phyloP scores from a whole-genome alignment of 2,797 vertebrate species.

The Coregonus sp. region DNA sequence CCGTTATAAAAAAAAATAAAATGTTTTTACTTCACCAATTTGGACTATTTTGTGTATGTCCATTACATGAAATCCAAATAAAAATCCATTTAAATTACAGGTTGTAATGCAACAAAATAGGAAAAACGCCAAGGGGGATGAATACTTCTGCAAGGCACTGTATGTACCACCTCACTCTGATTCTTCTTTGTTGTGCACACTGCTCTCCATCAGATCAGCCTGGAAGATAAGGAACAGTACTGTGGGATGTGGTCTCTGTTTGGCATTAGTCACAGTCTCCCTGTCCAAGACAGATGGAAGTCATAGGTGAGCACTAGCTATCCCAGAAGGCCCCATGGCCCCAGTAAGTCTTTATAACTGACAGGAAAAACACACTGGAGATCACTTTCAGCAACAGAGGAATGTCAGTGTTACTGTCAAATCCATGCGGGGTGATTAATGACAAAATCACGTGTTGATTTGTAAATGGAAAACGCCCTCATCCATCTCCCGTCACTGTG shows the following conservation, averaged over 20 bases:
- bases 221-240: background rate
- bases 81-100: too few relatives aligned
- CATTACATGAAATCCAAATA: too few relatives aligned
- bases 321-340: background rate
- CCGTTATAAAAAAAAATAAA: too few relatives aligned
- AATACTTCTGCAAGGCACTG: too few relatives aligned
- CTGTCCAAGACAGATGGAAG: background rate
- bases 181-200: background rate
- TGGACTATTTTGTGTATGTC: too few relatives aligned
- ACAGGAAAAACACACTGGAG: conserved; percentile 8
- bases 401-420: conserved; percentile 17
- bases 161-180: background rate
- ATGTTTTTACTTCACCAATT: too few relatives aligned
- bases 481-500: background rate
- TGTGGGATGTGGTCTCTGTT: background rate
- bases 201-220: background rate
- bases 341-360: background rate
- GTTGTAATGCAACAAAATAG: too few relatives aligned
- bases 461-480: conserved; percentile 7
- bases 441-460: conserved; percentile 6
- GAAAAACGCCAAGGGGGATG: too few relatives aligned
- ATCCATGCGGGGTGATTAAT: conserved; percentile 14
- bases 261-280: background rate
- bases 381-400: conserved; percentile 6
- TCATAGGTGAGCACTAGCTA: background rate